Conservation (phyloP, 2,888 invertebrate species). For the Tenthredo mesomela region DNA sequence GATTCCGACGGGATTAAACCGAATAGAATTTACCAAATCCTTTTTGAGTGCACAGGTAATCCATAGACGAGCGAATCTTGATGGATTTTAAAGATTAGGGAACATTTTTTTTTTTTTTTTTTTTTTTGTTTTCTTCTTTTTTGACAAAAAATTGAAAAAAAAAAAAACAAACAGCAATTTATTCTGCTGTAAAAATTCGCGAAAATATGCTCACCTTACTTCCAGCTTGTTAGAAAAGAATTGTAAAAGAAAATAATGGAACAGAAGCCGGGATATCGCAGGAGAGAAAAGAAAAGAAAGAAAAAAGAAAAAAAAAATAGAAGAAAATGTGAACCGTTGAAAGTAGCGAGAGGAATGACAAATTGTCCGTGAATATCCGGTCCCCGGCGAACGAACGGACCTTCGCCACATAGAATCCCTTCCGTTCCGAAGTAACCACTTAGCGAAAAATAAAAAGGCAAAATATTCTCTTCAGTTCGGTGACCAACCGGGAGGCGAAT, state of each 20-base stretch:
- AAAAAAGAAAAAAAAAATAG: neutral
- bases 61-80: neutral
- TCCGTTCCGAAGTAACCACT: constrained; percentile 45
- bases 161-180: neutral
- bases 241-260: neutral
- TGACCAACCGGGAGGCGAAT: neutral
- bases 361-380: constrained; percentile 44
- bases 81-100: constrained; percentile 28
- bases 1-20: constrained; percentile 42
- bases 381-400: neutral
- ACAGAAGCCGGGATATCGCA: neutral
- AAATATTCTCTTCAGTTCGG: constrained; percentile 42
- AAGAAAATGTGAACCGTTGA: neutral
- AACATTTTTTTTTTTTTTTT: neutral
- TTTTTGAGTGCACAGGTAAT: constrained; percentile 6
- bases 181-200: too few relatives aligned
- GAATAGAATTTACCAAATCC: constrained; percentile 46
- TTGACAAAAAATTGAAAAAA: too few relatives aligned
- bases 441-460: constrained; percentile 51
- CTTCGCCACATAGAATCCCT: neutral
- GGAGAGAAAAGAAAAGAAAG: neutral
- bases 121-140: too few relatives aligned
- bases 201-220: too few relatives aligned
- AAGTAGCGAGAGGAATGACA: constrained; percentile 31
- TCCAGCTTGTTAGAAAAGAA: too few relatives aligned